phyloP scores from a whole-genome alignment of 2,113 vertebrate genomes.

The Strix aluco region DNA sequence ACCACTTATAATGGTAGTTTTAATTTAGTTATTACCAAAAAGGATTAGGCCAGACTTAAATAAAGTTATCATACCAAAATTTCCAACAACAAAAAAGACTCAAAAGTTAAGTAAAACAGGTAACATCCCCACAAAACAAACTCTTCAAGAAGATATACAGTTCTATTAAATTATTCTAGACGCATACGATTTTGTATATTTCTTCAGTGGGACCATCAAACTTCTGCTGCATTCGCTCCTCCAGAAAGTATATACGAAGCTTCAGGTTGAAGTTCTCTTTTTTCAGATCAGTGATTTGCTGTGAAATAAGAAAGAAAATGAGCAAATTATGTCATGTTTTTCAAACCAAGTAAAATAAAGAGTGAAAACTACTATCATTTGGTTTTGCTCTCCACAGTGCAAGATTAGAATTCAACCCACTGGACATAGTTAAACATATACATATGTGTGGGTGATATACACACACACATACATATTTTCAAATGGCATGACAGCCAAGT shows the following conservation, averaged over 20 bases:
- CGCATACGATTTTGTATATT: conserved; percentile 87
- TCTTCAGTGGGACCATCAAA: conserved; percentile 90
- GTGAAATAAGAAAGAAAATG: conserved; percentile 13
- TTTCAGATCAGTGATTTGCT: conserved; percentile 97
- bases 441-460: accelerated
- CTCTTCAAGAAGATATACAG: neutral
- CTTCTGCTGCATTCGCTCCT: conserved; percentile 93
- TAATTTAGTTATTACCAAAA: neutral
- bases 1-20: neutral
- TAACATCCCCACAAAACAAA: neutral
- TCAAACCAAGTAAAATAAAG: neutral
- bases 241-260: conserved; percentile 96
- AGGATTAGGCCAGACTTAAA: neutral
- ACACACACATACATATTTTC: accelerated
- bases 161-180: neutral
- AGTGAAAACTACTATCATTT: neutral
- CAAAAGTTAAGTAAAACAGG: neutral
- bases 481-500: neutral
- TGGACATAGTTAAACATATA: accelerated
- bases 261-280: conserved; percentile 99
- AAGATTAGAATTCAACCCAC: neutral
- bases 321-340: neutral
- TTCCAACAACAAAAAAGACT: neutral
- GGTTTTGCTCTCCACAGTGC: neutral
- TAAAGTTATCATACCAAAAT: neutral